phyloP scores from a whole-genome alignment of 2,888 invertebrate species.

The Agrochola lychnidis region DNA sequence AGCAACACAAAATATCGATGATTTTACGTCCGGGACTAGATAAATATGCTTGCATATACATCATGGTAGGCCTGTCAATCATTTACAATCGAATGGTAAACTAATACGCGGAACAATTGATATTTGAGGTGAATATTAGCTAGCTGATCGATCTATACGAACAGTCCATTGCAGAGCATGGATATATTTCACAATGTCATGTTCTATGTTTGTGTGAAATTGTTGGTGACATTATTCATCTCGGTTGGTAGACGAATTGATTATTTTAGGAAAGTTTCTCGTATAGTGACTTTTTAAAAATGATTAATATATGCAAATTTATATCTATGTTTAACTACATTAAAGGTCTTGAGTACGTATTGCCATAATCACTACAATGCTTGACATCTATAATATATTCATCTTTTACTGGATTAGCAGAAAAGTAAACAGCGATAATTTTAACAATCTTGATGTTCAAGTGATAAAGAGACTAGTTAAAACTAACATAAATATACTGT shows the following conservation, averaged over 20 bases:
- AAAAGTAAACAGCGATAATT: not conserved
- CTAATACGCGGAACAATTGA: slow-evolving; percentile 22
- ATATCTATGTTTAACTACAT: not conserved
- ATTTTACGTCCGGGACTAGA: not conserved
- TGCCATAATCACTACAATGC: not conserved
- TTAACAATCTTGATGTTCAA: too few relatives aligned
- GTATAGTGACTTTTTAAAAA: not conserved
- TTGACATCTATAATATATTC: not conserved
- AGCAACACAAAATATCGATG: not conserved
- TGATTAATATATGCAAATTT: not conserved
- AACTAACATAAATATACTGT: not conserved
- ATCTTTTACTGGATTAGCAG: too few relatives aligned
- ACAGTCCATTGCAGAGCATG: not conserved
- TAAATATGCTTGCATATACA: slow-evolving; percentile 10
- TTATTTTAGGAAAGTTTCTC: not conserved
- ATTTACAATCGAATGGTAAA: slow-evolving; percentile 29
- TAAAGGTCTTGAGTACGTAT: not conserved
- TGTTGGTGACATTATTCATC: not conserved
- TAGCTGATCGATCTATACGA: not conserved
- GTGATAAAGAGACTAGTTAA: not conserved
- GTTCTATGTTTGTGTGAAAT: not conserved
- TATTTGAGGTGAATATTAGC: slow-evolving; percentile 34
- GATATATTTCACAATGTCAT: not conserved
- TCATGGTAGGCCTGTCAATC: slow-evolving; percentile 8
- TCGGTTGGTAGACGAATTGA: not conserved